A percentile compares a stretch with the other conserved stretches of the same genome.
phyloP scores from a whole-genome alignment of 1,140 invertebrate species.

The Lepidotrigona ventralis region DNA sequence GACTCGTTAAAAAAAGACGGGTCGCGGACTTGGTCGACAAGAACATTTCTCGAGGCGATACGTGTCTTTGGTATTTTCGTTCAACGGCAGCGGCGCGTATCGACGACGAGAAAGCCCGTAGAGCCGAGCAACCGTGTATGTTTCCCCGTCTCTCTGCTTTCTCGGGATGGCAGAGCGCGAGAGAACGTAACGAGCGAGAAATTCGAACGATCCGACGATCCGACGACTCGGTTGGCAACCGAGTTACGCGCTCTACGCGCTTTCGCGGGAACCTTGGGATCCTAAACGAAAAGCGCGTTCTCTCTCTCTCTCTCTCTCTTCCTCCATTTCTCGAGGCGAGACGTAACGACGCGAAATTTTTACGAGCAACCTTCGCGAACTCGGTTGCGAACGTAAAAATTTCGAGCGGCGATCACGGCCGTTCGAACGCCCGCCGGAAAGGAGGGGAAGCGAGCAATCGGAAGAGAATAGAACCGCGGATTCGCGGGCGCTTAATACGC shows the following conservation, averaged over 20 bases:
- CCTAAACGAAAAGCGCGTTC: not conserved
- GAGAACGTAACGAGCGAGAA: constrained; percentile 20
- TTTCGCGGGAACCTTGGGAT: not conserved
- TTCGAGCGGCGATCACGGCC: not conserved
- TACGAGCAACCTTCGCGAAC: not conserved
- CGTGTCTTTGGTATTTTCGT: constrained; percentile 46
- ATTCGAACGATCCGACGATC: constrained; percentile 44
- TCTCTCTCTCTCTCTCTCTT: no score
- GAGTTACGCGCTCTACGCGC: constrained; percentile 9
- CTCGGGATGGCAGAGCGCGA: not conserved
- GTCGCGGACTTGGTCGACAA: not conserved
- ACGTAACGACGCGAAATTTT: not conserved
- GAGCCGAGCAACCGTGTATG: not conserved
- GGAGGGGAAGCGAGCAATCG: not conserved
- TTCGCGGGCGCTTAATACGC: constrained; percentile 37
- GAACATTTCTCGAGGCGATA: constrained; percentile 12
- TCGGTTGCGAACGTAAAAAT: not conserved
- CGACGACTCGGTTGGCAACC: constrained; percentile 17
- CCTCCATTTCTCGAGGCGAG: no score
- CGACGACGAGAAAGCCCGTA: constrained; percentile 40
- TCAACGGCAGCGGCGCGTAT: not conserved
- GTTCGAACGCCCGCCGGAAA: not conserved
- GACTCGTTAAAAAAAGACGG: constrained; percentile 33
- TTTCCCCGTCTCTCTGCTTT: not conserved
- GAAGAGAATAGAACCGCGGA: constrained; percentile 1